Evolutionary conservation across 2,888 invertebrate genomes (phyloP).

Genomic region (Thera britannica): DNA sequence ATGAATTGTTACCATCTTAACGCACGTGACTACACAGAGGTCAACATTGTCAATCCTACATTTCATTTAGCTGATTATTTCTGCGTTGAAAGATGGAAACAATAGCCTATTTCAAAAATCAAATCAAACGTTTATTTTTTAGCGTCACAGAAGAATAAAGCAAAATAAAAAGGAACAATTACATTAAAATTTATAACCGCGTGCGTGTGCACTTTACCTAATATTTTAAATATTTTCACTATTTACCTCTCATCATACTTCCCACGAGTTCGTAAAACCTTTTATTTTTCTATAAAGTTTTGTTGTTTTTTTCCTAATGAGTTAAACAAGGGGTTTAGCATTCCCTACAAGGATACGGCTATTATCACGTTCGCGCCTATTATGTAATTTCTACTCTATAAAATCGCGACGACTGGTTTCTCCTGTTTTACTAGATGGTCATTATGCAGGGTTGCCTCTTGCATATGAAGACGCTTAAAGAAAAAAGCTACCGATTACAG

Average conservation of each 20-base stretch:
- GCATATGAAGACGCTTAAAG: background rate
- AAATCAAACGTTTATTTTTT: no score
- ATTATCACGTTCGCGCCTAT: conserved; percentile 68
- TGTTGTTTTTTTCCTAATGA: conserved; percentile 35
- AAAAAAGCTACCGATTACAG: background rate
- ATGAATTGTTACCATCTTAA: no score
- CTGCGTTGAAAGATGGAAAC: no score
- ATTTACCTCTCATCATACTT: conserved; percentile 3
- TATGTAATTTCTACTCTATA: conserved; percentile 74
- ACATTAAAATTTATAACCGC: no score
- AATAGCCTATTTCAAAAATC: no score
- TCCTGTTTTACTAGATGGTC: conserved; percentile 51
- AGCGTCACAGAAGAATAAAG: no score
- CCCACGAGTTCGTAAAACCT: conserved; percentile 17
- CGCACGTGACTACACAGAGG: no score
- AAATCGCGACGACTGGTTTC: conserved; percentile 77
- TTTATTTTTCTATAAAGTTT: conserved; percentile 8
- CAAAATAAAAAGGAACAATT: no score
- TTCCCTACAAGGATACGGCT: conserved; percentile 48
- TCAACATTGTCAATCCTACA: no score
- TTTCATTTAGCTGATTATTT: no score
- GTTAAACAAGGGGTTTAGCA: conserved; percentile 45
- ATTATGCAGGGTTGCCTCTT: conserved; percentile 49
- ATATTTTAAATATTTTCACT: background rate
- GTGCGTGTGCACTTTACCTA: no score